Evolutionary conservation across 2,113 vertebrate genomes (phyloP), one percentile per base, ranked within the genome.

Genomic region (Aptenodytes patagonicus): DNA sequence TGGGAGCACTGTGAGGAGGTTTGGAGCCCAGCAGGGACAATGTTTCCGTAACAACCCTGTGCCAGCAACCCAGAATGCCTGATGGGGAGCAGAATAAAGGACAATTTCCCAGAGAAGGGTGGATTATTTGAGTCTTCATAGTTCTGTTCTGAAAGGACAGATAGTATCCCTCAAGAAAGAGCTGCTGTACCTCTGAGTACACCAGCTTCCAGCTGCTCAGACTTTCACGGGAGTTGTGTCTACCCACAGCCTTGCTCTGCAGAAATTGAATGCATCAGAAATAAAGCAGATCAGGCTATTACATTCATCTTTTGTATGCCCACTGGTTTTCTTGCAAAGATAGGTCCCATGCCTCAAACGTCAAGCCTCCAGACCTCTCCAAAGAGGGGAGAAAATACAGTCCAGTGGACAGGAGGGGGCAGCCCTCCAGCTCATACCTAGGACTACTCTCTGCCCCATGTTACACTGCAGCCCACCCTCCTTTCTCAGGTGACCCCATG

Each of bases 171-270:
- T 80, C 19, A 19, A 90, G 92, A 75, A 91, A 75, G 60, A 60
- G 40, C 66, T 76, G 57, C 29, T 65, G n/a, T 38, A 31, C 75
- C 32, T 79, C 52, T 5, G 49, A 90, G 66, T 76, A 71, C 90
- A 83, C 92, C 78, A 91, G 70, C 70, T 85, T 89, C 70, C 57
- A 89, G 57, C 86, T 89, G 86, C 72, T 92, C 76, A 73, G 83
- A 18, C n/a, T 64, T 78, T 94, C 71, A 54, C 22, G 2, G 76
- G 57, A 32, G 31, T 31, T 52, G n/a, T 71, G 58, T 11, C 75
- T 94, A n/a, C 19, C 66, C 77, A 6, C 65, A 78, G 58, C 25
- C 78, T 51, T 24, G 1, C 62, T 20, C 75, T 75, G 57, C 79
- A 52, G 76, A 34, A 28, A 34, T 18, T 65, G 49, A 88, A 69